These are phyloP conservation scores for Gymnocephalus cernua DNA, from an alignment of 2,113 vertebrate genomes.

Conservation along the genomic window DNA sequence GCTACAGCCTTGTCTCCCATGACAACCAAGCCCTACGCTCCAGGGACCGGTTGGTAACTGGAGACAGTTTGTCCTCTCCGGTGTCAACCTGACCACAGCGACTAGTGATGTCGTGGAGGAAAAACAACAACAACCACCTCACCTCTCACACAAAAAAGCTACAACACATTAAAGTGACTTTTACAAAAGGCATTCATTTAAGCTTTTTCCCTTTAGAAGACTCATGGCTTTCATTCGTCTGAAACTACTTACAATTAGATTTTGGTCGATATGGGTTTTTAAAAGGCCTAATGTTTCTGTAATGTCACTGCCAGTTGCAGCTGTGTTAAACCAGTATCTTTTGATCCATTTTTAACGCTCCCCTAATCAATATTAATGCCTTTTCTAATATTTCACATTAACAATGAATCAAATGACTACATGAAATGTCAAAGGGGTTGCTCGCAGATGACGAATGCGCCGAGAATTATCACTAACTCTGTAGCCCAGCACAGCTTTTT, in stretches of 20 bases:
- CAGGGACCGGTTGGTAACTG: constrained; percentile 1
- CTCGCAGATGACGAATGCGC: neutral
- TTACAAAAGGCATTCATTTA: neutral
- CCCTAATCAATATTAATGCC: constrained; percentile 8
- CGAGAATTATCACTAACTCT: neutral
- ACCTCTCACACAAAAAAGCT: neutral
- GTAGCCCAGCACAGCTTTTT: neutral
- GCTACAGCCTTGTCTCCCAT: constrained; percentile 60
- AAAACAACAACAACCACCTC: constrained; percentile 16
- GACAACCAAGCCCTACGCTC: constrained; percentile 52
- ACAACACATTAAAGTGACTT: neutral
- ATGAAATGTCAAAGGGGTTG: neutral
- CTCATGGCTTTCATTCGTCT: neutral
- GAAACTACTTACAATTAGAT: neutral
- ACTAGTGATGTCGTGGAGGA: neutral
- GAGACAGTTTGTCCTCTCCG: constrained; percentile 16
- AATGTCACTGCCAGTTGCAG: neutral
- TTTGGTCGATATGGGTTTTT: neutral
- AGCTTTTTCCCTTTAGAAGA: neutral
- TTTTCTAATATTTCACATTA: neutral
- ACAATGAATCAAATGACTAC: neutral
- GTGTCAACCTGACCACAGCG: constrained; percentile 37
- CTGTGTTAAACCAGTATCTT: neutral
- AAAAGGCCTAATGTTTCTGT: constrained; percentile 6
- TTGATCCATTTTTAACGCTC: constrained; percentile 22